phyloP scores from a whole-genome alignment of 2,888 invertebrate genomes.

The Scaptomyza parva region DNA sequence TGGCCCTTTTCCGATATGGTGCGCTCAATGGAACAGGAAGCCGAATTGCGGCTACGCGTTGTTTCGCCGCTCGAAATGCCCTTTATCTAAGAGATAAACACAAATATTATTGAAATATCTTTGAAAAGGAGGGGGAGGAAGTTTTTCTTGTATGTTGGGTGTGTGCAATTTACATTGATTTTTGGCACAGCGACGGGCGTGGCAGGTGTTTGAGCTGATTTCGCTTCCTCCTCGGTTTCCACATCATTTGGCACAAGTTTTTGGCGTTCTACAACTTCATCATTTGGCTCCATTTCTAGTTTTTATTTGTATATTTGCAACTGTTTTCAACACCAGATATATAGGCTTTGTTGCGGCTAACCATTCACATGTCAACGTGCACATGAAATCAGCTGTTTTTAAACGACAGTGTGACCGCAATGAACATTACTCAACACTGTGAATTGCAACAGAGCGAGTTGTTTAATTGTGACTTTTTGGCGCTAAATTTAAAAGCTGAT shows the following conservation, averaged over 20 bases:
- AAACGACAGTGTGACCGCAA: slow-evolving; percentile 18
- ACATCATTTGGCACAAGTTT: slow-evolving; percentile 84
- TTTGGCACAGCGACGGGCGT: slow-evolving; percentile 83
- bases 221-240: slow-evolving; percentile 84
- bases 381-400: slow-evolving; percentile 41
- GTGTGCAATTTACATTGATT: slow-evolving; percentile 39
- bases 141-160: slow-evolving; percentile 1
- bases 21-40: slow-evolving; percentile 84
- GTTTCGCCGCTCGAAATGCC: slow-evolving; percentile 85
- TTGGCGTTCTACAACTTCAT: slow-evolving; percentile 85
- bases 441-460: background rate
- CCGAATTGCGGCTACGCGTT: slow-evolving; percentile 84
- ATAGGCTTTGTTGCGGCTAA: slow-evolving; percentile 58
- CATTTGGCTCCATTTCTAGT: slow-evolving; percentile 83
- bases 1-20: slow-evolving; percentile 81
- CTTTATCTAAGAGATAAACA: slow-evolving; percentile 75
- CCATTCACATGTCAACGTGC: slow-evolving; percentile 34
- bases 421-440: slow-evolving; percentile 1
- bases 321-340: slow-evolving; percentile 23
- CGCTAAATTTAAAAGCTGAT: slow-evolving; percentile 28
- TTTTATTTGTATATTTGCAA: slow-evolving; percentile 22
- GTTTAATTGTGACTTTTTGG: background rate
- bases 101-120: slow-evolving; percentile 6
- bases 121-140: background rate
- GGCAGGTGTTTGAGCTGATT: slow-evolving; percentile 83